Base-by-base conservation (phyloP, 2,113 vertebrate species). In the Rhinichthys klamathensis region DNA sequence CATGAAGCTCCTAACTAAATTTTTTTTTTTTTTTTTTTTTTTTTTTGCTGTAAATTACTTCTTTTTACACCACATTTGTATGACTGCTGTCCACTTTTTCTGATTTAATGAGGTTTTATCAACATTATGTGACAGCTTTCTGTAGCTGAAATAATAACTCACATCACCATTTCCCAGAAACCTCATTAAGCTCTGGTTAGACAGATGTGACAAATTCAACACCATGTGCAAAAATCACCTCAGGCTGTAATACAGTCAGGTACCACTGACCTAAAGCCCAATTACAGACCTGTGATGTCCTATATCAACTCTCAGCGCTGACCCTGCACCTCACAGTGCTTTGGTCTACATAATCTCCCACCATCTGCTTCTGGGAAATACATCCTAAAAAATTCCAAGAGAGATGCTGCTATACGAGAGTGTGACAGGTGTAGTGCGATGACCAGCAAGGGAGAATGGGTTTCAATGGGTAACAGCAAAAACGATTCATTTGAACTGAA, bases 331-430 rank as follows among this genome's bases (percentile, higher is more conserved):
- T 49, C 78, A 77, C 83, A 1, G 72, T 85, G 83, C 73, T 49
- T n/a, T 72, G 70, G 90, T 92, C 91, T 92, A 90, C 86, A 91
- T 92, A 89, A 91, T 93, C 93, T 93, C 90, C 90, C 91, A 87
- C 91, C 90, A 88, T 92, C 91, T 93, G 93, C 90, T 93, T 78
- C 11, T 72, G 91, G 91, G 90, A 93, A 80, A 58, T 70, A 73
- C 65, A 51, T 80, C 72, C 84, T 69, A 56, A 88, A 76, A 63
- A 83, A 60, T 82, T 88, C 63, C 30, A 78, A n/a, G 13, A 46
- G 51, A 44, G 75, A 79, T 79, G 65, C 49, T 87, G 81, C 80
- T 61, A 70, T 72, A 44, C 11, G 41, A 32, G 69, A 35, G 80
- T 32, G 49, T 83, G 81, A 87, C 85, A 86, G 87, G 70, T 84